Percentiles rank a stretch among this genome's conserved stretches.
These are phyloP conservation scores for Enteromius paludinosus DNA, from an alignment of 2,797 vertebrate genomes.

Conservation along the genomic window DNA sequence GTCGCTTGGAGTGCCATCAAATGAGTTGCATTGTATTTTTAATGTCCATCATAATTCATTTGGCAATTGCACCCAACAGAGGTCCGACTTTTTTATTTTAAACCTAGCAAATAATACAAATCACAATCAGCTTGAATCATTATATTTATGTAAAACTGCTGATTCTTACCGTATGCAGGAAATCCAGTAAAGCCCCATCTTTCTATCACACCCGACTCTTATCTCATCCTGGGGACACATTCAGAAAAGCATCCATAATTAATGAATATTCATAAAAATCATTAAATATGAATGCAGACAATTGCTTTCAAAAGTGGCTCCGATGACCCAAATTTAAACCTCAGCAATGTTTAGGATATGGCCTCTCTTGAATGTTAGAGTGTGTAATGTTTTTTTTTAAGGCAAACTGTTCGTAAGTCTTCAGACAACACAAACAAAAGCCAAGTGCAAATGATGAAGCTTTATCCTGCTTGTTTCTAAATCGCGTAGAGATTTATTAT, in stretches of 20 bases:
- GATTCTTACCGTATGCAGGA: neutral
- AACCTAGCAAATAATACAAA: neutral
- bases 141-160: neutral
- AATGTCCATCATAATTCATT: conserved; percentile 30
- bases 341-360: conserved; percentile 8
- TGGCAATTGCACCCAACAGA: conserved; percentile 2
- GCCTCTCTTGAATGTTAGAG: neutral
- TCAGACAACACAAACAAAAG: conserved; percentile 9
- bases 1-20: neutral
- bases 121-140: neutral
- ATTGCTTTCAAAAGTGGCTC: conserved; percentile 48
- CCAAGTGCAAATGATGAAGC: conserved; percentile 3
- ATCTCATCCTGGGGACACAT: conserved; percentile 17
- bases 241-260: conserved; percentile 53
- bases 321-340: conserved; percentile 43
- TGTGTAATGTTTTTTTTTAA: neutral
- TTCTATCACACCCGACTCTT: conserved; percentile 27
- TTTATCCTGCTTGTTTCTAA: conserved; percentile 3
- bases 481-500: conserved; percentile 40
- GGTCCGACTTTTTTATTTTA: neutral
- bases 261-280: conserved; percentile 52
- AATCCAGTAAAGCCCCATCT: conserved; percentile 19
- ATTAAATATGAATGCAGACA: conserved; percentile 45
- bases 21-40: conserved; percentile 39
- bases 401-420: neutral